A percentile compares a stretch with the other conserved stretches of the same genome.
phyloP scores from a whole-genome alignment of 2,113 vertebrate genomes.

The Ochotona princeps region DNA sequence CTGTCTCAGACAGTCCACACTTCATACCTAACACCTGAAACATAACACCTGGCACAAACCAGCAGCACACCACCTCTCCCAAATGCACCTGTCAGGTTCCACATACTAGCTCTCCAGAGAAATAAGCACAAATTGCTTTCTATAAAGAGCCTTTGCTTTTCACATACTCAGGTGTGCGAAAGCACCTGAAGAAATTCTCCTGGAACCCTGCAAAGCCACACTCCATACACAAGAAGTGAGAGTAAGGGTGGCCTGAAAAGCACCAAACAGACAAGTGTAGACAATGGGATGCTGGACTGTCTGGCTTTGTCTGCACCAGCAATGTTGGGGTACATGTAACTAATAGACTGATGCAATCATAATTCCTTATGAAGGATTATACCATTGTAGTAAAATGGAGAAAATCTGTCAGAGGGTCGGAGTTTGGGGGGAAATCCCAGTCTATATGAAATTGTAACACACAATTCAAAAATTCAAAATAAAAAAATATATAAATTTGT shows the following conservation, averaged over 20 bases:
- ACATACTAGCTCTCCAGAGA: neutral
- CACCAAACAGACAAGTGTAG: neutral
- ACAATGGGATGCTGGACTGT: too few species aligned
- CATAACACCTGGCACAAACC: neutral
- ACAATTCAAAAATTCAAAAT: too few species aligned
- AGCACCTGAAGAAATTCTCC: conserved; percentile 8
- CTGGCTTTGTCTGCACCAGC: too few species aligned
- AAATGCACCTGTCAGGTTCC: neutral
- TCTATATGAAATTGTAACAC: too few species aligned
- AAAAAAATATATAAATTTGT: too few species aligned
- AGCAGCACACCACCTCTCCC: neutral
- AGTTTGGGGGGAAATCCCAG: too few species aligned
- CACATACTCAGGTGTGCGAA: neutral
- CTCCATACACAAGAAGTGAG: neutral
- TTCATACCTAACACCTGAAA: neutral
- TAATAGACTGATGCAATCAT: too few species aligned
- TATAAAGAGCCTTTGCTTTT: neutral
- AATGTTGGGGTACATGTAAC: too few species aligned
- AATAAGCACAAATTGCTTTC: neutral
- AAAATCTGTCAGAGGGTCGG: too few species aligned
- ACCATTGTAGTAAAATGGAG: too few species aligned
- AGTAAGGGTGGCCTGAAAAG: neutral
- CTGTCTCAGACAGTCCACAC: neutral
- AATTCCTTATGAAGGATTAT: too few species aligned
- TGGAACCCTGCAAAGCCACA: neutral